Evolutionary conservation across 2,797 vertebrate genomes (phyloP), one percentile per base, ranked within the genome.

Genomic region (Halcyon badia): DNA sequence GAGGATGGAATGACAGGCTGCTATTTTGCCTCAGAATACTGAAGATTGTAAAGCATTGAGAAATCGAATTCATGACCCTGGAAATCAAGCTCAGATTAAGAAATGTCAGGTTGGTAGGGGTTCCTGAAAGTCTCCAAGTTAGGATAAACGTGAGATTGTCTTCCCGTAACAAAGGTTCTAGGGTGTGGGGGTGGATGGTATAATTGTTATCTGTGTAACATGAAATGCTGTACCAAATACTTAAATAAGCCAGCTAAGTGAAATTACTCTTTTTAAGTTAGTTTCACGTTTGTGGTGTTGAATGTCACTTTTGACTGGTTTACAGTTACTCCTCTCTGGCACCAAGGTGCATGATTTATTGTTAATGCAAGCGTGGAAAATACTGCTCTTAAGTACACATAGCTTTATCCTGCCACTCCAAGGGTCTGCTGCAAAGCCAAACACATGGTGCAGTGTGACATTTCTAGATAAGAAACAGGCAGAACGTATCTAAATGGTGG

Each of bases 71-170:
- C 98, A 98, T 98, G 98, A 98, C 97, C 96, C 96, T 96, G 98
- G 97, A 97, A 97, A 93, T 97, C 94, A 93, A 94, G 96, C 97
- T 96, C 98, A 96, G 95, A 96, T 96, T 98, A 97, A 98, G 97
- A 97, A 93, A 98, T 98, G 98, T 97, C 98, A 98, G 98, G 98
- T 98, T 98, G 98, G 97, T 98, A 86, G 97, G 97, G 94, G 96
- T 87, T 97, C 90, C 93, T 86, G 85, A 89, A 92, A 93, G 20
- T 86, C 44, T 89, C 26, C 11, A 93, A 93, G 24, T 89, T 96
- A 97, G 96, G 77, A 58, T 87, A 41, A 89, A 95, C 28, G 8
- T 35, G 37, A 92, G 60, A 91, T 66, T 92, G 25, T 93, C 90
- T 88, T 90, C 82, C 80, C 16, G 0, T 91, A 51, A 69, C 57